Percentiles rank a stretch among this genome's conserved stretches.
phyloP scores from a whole-genome alignment of 2,888 invertebrate genomes.

The Tinea semifulvella region DNA sequence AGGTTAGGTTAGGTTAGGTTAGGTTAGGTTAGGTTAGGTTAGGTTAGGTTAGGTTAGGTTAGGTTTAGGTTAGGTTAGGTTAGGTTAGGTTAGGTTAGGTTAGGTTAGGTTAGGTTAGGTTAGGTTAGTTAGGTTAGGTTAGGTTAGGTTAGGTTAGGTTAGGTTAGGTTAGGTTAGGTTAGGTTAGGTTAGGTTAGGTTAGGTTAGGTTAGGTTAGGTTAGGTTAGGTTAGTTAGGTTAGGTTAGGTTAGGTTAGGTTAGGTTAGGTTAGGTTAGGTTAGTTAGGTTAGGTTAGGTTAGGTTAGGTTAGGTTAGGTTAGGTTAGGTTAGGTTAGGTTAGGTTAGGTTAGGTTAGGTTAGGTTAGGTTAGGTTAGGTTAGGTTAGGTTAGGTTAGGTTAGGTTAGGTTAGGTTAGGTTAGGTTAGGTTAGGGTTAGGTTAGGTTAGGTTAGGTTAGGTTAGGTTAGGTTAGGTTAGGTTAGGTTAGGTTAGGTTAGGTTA shows the following conservation, averaged over 20 bases:
- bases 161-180: slow-evolving; percentile 22
- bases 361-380: slow-evolving; percentile 24
- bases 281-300: slow-evolving; percentile 23
- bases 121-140: slow-evolving; percentile 17
- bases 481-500: slow-evolving; percentile 23
- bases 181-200: slow-evolving; percentile 23
- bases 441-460: slow-evolving; percentile 19
- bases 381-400: slow-evolving; percentile 24
- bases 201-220: slow-evolving; percentile 23
- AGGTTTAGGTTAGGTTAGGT: slow-evolving; percentile 6
- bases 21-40: slow-evolving; percentile 4
- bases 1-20: slow-evolving; percentile 5
- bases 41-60: slow-evolving; percentile 2
- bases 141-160: slow-evolving; percentile 19
- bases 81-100: slow-evolving; percentile 1
- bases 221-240: slow-evolving; percentile 23
- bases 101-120: slow-evolving; percentile 5
- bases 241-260: slow-evolving; percentile 23
- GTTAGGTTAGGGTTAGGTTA: slow-evolving; percentile 24
- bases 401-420: slow-evolving; percentile 22
- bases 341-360: slow-evolving; percentile 23
- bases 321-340: slow-evolving; percentile 23
- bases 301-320: slow-evolving; percentile 24
- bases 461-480: slow-evolving; percentile 22
- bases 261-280: slow-evolving; percentile 24